These are phyloP conservation scores for Chaetorhynchus papuensis DNA, from an alignment of 2,113 vertebrate species.

Conservation along the genomic window DNA sequence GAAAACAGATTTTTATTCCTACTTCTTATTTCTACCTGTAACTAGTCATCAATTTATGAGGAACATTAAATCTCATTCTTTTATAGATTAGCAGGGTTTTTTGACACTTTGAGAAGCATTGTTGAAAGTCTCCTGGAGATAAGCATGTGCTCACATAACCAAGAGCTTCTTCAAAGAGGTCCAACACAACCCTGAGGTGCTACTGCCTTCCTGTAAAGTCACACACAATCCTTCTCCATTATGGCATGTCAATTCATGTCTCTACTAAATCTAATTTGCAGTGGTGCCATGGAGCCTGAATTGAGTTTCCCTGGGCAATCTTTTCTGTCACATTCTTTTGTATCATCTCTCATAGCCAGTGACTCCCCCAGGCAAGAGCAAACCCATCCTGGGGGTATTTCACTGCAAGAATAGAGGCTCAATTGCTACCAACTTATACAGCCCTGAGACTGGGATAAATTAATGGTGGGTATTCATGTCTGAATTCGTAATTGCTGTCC, in stretches of 20 bases:
- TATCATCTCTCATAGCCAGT: not conserved
- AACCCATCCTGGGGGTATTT: not conserved
- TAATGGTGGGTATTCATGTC: not conserved
- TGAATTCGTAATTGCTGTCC: not conserved
- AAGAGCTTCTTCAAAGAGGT: not conserved
- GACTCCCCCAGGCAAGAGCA: not conserved
- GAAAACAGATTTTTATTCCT: not conserved
- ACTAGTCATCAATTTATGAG: not conserved
- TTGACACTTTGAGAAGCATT: not conserved
- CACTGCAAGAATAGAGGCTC: not conserved
- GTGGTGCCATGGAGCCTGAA: not conserved
- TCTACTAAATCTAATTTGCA: not conserved
- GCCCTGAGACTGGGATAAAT: not conserved
- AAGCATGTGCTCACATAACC: rapidly evolving
- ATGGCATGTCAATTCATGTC: not conserved
- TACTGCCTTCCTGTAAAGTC: not conserved
- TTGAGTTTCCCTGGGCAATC: not conserved
- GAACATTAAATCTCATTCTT: not conserved
- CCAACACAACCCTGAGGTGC: not conserved
- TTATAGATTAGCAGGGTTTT: rapidly evolving
- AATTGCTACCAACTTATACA: rapidly evolving
- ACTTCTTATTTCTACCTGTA: not conserved
- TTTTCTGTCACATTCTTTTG: not conserved
- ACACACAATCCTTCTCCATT: not conserved
- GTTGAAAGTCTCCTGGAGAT: not conserved